Base-by-base conservation (phyloP, 2,888 invertebrate species). In the Pardosa pseudoannulata region DNA sequence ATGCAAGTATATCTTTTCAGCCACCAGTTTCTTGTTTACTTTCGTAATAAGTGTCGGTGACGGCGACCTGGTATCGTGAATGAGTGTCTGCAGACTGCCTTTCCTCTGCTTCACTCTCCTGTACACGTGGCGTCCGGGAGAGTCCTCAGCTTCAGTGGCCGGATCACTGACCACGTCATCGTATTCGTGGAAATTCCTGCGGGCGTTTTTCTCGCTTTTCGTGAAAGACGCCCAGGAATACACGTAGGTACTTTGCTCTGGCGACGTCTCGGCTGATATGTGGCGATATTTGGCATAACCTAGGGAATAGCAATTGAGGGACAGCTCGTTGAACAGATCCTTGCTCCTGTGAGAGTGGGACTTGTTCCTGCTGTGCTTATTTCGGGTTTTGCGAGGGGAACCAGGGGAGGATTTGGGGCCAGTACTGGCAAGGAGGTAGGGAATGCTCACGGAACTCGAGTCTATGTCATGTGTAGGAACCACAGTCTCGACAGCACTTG, bases 1-100 rank as follows among this genome's bases (percentile, higher is more conserved):
- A 27, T 90, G 90, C 11, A 91, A 89, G 79, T 91, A 91, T 73
- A 91, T 91, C 46, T 89, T 90, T 79, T 91, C 91, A n/a, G 90
- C 89, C 5, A 90, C 90, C 74, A 91, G 89, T 88, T 91, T 91
- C 11, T 81, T 73, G 50, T 90, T 90, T 31, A 91, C 76, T 65
- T 87, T 79, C n/a, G 75, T 78, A 31, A 81, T 74, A 41, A 89
- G 81, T 1, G 87, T 78, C 3, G 80, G 74, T 19, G 89, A 89
- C 5, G 80, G 73, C 5, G 88, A 83, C 19, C 85, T 65, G 5
- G 88, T 71, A 62, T 85, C 73, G 29, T 79, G 81, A 50, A 86
- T 76, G 0, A 81, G 73, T 0, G 79, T 79, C 41, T 88, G 88
- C 27, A 88, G 67, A 41, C 86, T 88, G 6, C 86, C 88, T 36